phyloP scores from a whole-genome alignment of 2,888 invertebrate genomes.

The Sinhomidia bicolor region DNA sequence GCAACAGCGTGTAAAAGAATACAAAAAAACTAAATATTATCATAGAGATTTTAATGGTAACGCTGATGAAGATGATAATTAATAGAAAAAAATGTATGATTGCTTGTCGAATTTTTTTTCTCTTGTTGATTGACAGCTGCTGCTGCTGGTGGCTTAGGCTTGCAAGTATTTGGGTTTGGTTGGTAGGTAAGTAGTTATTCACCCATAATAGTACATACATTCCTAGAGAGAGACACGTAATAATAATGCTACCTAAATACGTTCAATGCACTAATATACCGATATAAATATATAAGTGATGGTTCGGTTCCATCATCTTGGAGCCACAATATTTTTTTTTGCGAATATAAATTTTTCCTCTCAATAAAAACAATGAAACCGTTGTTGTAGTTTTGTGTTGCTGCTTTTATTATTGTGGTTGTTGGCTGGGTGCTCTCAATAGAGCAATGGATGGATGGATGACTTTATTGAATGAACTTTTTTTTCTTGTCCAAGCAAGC shows the following conservation, averaged over 20 bases:
- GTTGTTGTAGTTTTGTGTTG: constrained; percentile 3
- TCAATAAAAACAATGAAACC: constrained; percentile 34
- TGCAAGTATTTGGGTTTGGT: constrained; percentile 35
- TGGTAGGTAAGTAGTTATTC: no score
- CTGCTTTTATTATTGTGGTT: no score
- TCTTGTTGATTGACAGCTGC: constrained; percentile 60
- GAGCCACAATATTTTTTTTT: background rate
- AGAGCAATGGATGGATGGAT: constrained; percentile 15
- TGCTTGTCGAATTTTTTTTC: constrained; percentile 57
- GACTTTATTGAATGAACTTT: constrained; percentile 27
- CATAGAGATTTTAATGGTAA: constrained; percentile 19
- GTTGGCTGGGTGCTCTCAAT: constrained; percentile 1
- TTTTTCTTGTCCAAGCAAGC: background rate
- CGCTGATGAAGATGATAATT: constrained; percentile 56
- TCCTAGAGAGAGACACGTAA: background rate
- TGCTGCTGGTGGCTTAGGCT: constrained; percentile 50
- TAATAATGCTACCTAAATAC: background rate
- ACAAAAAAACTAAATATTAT: no score
- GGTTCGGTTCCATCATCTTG: background rate
- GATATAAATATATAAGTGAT: background rate
- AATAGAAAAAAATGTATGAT: constrained; percentile 57
- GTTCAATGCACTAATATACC: background rate
- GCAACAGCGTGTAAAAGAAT: background rate
- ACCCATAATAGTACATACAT: background rate
- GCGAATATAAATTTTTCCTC: background rate